Conservation (phyloP, 2,888 invertebrate species). For the Lepidocyrtinus sp. region DNA sequence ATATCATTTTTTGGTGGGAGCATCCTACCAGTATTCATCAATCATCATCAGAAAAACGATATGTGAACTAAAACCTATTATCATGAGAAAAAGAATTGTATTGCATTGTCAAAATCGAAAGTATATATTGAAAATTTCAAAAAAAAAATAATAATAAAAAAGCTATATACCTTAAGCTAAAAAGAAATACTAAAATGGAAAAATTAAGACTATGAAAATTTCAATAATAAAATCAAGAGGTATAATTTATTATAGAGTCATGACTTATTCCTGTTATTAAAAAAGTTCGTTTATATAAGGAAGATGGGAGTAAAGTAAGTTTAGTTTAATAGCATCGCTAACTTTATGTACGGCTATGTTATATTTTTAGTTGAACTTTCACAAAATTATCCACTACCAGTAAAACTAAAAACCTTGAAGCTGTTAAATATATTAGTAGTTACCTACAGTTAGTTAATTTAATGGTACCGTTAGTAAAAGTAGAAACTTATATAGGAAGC, state of each 20-base stretch:
- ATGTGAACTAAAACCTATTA: constrained; percentile 7
- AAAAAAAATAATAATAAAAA: constrained; percentile 1
- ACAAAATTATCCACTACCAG: too few relatives aligned
- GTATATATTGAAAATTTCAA: constrained; percentile 2
- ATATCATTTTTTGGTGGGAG: constrained; percentile 12
- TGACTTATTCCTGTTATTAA: constrained; percentile 6
- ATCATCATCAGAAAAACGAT: constrained; percentile 10
- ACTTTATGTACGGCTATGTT: too few relatives aligned
- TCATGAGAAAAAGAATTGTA: constrained; percentile 5
- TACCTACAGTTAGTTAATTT: too few relatives aligned
- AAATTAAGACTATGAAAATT: constrained; percentile 1
- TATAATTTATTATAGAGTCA: constrained; percentile 13
- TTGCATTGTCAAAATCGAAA: too few relatives aligned
- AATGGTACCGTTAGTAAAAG: too few relatives aligned
- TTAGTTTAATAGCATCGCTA: too few relatives aligned
- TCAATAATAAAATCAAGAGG: constrained; percentile 1
- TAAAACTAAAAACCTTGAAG: too few relatives aligned
- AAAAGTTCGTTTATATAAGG: too few relatives aligned
- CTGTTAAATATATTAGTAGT: too few relatives aligned
- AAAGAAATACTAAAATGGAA: not conserved
- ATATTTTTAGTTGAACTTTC: too few relatives aligned
- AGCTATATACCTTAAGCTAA: not conserved
- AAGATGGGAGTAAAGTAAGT: too few relatives aligned
- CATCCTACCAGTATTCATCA: constrained; percentile 1
- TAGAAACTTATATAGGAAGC: too few relatives aligned